Base-by-base conservation (phyloP, 1,140 invertebrate genomes). In the Atta colombica region DNA sequence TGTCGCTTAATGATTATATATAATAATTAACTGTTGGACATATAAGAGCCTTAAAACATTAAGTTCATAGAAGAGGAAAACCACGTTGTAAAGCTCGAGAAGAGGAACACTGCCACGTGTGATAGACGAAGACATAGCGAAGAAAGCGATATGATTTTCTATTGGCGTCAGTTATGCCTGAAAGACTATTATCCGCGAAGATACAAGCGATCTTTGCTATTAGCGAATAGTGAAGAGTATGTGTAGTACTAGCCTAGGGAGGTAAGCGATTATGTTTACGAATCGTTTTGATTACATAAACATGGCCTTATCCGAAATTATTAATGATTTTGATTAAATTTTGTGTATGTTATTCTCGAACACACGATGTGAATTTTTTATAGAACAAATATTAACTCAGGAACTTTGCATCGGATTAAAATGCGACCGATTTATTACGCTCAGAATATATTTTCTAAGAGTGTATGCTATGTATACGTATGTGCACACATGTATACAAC, bases 371-470 rank as follows among this genome's bases (percentile, higher is more conserved):
- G 28, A 39, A 80, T 21, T 25, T 78, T 65, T 49, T 65, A 87
- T 87, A 89, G 66, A 89, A 87, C 69, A 84, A 74, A 91, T 88
- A 78, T 89, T 87, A 87, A 84, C 90, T 91, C 90, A 91, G 90
- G 90, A 85, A 89, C 35, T 68, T 77, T 49, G 49, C 82, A 45
- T 74, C 25, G 53, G 53, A 55, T 25, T 31, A 77, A 61, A 81
- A 81, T 58, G 61, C 85, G 72, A 87, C 72, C 84, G 78, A 87
- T 89, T 89, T 87, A 89, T 89, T 74, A 74, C 71, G 75, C 31
- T 18, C 35, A 39, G 25, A 71, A 51, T 74, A 75, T 85, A 85
- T 69, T 77, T 77, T 61, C 25, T 39, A 80, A 66, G 6, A 68
- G 58, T 39, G 14, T 74, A 28, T 82, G 21, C n/a, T 35, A 51